Evolutionary conservation across 2,113 vertebrate species (phyloP), one percentile per base, ranked within the genome.

Genomic region (Emberiza fucata): DNA sequence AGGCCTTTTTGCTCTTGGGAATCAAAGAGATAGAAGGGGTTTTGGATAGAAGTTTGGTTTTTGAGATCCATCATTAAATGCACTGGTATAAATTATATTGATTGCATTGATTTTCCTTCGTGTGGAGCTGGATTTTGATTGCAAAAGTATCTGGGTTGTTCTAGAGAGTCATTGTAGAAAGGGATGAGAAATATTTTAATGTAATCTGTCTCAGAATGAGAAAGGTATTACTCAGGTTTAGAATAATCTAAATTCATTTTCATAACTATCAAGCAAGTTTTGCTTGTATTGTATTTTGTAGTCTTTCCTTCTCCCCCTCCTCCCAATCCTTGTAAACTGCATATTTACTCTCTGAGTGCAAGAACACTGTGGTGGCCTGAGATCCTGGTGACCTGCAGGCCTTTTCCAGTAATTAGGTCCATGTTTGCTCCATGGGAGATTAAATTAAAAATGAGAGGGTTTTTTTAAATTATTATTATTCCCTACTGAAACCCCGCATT

Each of bases 341-440:
- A 3, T 92, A 63, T 96, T 96, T 91, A 45, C 14, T 63, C 40
- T 80, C 28, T 66, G 57, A 53, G 50, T 68, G 21, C 2, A 9
- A 71, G 54, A 81, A 56, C 27, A 28, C 54, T 68, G 12, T 64
- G 31, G 19, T 92, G 48, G 69, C 50, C 45, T 90, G 75, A 94
- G 86, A 75, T 85, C 65, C 70, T 86, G 24, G 56, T 95, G 89
- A 92, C 51, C 66, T 90, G 47, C 24, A 35, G 63, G 89, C 65
- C 63, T 64, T 88, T 76, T 65, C 37, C 51, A 75, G 45, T 96
- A 93, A 93, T 95, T 92, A 94, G 39, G 60, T 94, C 35, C 37
- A 17, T 71, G 59, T 90, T 95, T 82, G 22, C 89, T 95, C 56
- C n/a, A 27, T 51, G n/a, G 63, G 66, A 92, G 39, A 88, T 81